Evolutionary conservation across 2,888 invertebrate genomes (phyloP).

Genomic region (Spilarctia lutea): DNA sequence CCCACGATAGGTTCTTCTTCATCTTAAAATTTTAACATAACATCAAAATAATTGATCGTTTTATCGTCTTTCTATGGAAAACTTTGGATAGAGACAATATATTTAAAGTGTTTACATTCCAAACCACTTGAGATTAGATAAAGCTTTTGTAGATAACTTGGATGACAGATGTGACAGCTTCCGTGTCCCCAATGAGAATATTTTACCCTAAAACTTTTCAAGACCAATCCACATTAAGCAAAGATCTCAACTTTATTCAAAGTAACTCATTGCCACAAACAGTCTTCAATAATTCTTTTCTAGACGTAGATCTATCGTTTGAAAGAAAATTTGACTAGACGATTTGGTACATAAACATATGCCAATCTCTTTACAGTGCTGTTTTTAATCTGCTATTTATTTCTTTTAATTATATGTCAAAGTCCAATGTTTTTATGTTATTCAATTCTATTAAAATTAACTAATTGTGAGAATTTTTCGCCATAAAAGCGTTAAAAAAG

Average conservation of each 20-base stretch:
- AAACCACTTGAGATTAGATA: constrained; percentile 45
- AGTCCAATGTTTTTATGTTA: no score
- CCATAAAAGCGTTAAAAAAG: neutral
- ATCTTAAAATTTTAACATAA: neutral
- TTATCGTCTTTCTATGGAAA: constrained; percentile 19
- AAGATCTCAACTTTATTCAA: neutral
- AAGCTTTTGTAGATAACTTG: constrained; percentile 29
- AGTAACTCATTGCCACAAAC: neutral
- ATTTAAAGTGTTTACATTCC: constrained; percentile 42
- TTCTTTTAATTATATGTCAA: no score
- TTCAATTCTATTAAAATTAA: no score
- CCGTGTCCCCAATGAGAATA: neutral
- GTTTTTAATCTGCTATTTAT: no score
- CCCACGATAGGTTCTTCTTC: no score
- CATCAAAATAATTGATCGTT: neutral
- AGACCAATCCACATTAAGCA: neutral
- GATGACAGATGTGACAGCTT: constrained; percentile 21
- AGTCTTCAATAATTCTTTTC: no score
- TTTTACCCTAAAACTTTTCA: neutral
- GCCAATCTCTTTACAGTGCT: no score
- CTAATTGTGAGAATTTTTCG: no score
- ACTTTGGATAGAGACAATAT: constrained; percentile 26
- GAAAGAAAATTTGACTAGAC: no score
- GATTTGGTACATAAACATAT: no score
- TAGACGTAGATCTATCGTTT: no score